phyloP scores from a whole-genome alignment of 1,140 invertebrate species.

The Caenorhabditis elegans region DNA sequence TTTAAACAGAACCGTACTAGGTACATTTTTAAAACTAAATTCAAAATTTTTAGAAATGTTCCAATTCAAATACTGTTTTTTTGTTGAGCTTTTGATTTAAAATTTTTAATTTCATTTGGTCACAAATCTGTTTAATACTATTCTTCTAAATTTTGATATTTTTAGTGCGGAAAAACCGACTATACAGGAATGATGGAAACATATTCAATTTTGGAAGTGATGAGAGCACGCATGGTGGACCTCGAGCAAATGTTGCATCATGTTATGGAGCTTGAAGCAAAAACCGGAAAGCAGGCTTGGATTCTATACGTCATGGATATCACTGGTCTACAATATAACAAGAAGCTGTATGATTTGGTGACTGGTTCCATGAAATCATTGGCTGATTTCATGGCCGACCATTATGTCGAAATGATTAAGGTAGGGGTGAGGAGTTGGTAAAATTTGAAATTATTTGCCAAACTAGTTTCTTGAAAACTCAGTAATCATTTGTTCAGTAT shows the following conservation, averaged over 20 bases:
- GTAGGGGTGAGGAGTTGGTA: background rate
- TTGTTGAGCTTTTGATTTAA: no score
- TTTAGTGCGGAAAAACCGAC: constrained; percentile 55
- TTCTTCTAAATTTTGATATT: background rate
- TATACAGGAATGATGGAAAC: constrained; percentile 57
- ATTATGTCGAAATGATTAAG: constrained; percentile 62
- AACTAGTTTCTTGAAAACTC: background rate
- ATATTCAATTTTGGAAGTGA: constrained; percentile 55
- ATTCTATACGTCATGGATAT: constrained; percentile 61
- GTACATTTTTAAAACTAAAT: no score
- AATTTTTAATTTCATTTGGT: no score
- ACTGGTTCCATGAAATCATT: constrained; percentile 50
- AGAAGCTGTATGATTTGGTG: constrained; percentile 52
- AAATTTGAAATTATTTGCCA: background rate
- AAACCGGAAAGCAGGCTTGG: constrained; percentile 58
- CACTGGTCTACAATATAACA: constrained; percentile 55
- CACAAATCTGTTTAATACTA: no score
- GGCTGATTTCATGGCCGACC: constrained; percentile 58
- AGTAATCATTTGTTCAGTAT: background rate
- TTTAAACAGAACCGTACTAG: no score
- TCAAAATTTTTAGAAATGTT: background rate
- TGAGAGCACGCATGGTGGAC: constrained; percentile 54
- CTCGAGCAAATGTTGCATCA: constrained; percentile 57
- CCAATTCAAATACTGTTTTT: background rate
- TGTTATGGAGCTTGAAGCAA: constrained; percentile 52